Evolutionary conservation across 2,888 invertebrate genomes (phyloP).

Genomic region (Alviniconcha strummeri): DNA sequence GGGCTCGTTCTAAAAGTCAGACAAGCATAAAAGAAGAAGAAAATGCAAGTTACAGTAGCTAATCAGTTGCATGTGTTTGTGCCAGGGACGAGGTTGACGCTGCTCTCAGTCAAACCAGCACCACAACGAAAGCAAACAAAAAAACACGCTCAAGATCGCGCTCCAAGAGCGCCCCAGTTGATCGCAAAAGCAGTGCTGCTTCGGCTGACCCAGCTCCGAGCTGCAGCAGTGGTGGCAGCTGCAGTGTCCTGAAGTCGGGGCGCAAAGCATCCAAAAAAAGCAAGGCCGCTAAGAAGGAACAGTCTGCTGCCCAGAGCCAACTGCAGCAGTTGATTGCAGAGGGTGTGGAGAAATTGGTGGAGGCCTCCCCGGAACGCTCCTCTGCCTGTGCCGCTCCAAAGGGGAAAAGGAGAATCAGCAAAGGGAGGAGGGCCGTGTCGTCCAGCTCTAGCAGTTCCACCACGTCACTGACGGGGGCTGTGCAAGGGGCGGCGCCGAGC

Average conservation of each 20-base stretch:
- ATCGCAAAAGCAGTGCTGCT: background rate
- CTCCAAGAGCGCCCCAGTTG: background rate
- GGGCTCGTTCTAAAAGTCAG: too few species aligned
- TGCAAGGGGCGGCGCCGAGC: background rate
- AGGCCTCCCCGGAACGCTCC: background rate
- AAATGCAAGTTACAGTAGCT: too few species aligned
- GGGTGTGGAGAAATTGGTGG: constrained; percentile 7
- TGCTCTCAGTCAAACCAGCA: constrained; percentile 21
- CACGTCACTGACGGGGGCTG: background rate
- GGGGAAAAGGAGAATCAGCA: background rate
- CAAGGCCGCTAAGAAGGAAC: constrained; percentile 15
- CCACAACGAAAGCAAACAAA: constrained; percentile 25
- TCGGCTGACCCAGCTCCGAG: constrained; percentile 11
- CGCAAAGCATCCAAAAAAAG: constrained; percentile 30
- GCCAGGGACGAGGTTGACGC: constrained; percentile 28
- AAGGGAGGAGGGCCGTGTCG: background rate
- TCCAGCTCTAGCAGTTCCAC: constrained; percentile 4
- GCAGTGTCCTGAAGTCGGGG: background rate
- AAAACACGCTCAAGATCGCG: constrained; percentile 30
- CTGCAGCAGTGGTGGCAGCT: background rate
- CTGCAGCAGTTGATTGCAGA: constrained; percentile 14
- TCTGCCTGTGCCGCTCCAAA: background rate
- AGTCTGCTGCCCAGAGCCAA: background rate
- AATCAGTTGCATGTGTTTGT: background rate
- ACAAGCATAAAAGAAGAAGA: too few species aligned